A percentile compares a stretch with the other conserved stretches of the same genome.
These are phyloP conservation scores for Phenganax marumi DNA, from an alignment of 92 coral and sea anemone genomes.

Conservation along the genomic window DNA sequence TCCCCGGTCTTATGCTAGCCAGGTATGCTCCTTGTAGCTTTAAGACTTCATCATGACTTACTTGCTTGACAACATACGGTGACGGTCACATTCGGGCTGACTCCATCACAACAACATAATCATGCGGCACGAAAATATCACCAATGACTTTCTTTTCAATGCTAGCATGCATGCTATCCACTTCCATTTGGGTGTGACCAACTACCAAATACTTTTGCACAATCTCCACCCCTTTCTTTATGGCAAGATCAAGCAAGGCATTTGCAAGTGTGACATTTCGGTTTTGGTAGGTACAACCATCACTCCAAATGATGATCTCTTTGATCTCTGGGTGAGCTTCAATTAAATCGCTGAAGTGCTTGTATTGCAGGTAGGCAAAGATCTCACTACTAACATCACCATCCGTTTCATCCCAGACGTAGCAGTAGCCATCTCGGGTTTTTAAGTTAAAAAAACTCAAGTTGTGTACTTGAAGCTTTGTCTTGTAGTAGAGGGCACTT, in stretches of 20 bases:
- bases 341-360: neutral
- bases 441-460: neutral
- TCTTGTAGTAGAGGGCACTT: slow-evolving; percentile 4
- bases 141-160: neutral
- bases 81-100: neutral
- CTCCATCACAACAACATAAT: neutral
- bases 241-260: neutral
- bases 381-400: slow-evolving; percentile 27
- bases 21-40: neutral
- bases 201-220: neutral
- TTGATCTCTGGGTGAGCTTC: slow-evolving; percentile 12
- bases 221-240: neutral
- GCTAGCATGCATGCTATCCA: neutral
- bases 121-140: neutral
- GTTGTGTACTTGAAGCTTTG: slow-evolving; percentile 17
- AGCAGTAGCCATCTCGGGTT: slow-evolving; percentile 22
- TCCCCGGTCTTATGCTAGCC: neutral
- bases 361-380: neutral
- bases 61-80: neutral
- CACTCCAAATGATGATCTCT: slow-evolving; percentile 9
- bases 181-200: slow-evolving; percentile 9
- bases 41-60: neutral
- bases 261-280: neutral
- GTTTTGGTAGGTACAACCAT: slow-evolving; percentile 16
- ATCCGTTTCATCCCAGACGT: slow-evolving; percentile 27